Conservation (phyloP, 2,113 vertebrate genomes). For the Ornithorhynchus anatinus region DNA sequence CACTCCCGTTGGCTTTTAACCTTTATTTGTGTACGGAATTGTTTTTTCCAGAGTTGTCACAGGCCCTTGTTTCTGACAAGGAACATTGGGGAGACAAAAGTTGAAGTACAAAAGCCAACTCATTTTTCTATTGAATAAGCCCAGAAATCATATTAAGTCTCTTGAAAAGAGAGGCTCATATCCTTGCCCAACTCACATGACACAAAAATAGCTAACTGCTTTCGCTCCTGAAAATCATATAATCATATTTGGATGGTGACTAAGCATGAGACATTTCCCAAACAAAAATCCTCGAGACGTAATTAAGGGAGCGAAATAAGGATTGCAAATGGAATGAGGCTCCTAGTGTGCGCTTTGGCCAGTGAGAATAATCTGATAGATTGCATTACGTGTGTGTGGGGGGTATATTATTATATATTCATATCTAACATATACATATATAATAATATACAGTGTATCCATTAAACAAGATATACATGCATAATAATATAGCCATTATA, state of each 20-base stretch:
- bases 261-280: constrained; percentile 46
- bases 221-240: constrained; percentile 50
- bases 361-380: not conserved
- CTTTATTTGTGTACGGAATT: no score
- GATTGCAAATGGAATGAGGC: constrained; percentile 9
- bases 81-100: constrained; percentile 25
- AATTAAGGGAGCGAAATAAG: constrained; percentile 10
- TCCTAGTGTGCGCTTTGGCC: not conserved
- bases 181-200: constrained; percentile 34
- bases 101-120: constrained; percentile 31
- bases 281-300: constrained; percentile 26
- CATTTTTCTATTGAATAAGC: constrained; percentile 42
- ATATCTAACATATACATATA: no score
- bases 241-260: constrained; percentile 52
- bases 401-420: not conserved
- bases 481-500: no score
- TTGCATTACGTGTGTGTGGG: constrained; percentile 5
- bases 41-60: constrained; percentile 5
- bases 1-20: no score
- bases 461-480: no score
- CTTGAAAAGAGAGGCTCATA: constrained; percentile 42
- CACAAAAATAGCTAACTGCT: constrained; percentile 50
- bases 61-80: constrained; percentile 15
- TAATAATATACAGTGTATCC: no score
- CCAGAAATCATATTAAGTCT: constrained; percentile 43